These are phyloP conservation scores for Sylvilagus bachmani DNA, from an alignment of 2,113 vertebrate species.

Conservation along the genomic window DNA sequence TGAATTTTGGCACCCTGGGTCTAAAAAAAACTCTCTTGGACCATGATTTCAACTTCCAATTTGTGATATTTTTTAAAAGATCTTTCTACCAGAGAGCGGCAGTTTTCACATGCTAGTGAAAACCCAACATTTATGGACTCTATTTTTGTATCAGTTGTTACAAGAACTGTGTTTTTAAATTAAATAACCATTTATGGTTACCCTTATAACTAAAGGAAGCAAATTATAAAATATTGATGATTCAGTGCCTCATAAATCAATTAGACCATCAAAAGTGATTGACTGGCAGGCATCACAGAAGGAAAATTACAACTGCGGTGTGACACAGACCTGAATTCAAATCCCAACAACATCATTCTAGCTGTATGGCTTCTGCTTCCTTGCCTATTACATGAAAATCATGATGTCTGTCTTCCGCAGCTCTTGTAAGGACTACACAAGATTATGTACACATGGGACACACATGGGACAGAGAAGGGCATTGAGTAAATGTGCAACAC, in stretches of 20 bases:
- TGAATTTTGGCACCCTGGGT: not conserved
- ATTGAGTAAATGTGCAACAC: not conserved
- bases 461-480: not conserved
- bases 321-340: not conserved
- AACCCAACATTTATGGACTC: not conserved
- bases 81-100: not conserved
- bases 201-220: constrained; percentile 11
- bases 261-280: not conserved
- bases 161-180: not conserved
- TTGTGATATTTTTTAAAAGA: not conserved
- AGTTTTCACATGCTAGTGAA: not conserved
- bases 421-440: not conserved
- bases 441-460: not conserved
- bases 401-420: not conserved
- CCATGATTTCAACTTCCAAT: constrained; percentile 38
- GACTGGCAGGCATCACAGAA: not conserved
- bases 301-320: not conserved
- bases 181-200: not conserved
- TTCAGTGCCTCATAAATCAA: constrained; percentile 28
- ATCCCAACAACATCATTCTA: not conserved
- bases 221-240: constrained; percentile 33
- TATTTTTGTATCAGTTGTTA: not conserved
- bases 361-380: not conserved
- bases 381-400: not conserved
- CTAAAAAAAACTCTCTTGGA: not conserved